Evolutionary conservation across 1,140 invertebrate species (phyloP).

Genomic region (Piezodorus guildinii): DNA sequence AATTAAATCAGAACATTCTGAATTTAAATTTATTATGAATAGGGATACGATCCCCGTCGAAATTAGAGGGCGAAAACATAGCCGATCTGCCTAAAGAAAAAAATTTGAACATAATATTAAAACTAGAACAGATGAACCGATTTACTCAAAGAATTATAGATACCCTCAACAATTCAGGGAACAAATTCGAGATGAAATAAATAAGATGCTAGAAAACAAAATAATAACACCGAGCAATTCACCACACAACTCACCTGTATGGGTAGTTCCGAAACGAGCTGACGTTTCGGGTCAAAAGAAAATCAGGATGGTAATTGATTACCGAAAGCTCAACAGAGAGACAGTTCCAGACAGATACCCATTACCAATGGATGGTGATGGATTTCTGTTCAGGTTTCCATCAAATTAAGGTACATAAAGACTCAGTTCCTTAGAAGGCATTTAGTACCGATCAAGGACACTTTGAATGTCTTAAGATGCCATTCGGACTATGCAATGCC

Average conservation of each 20-base stretch:
- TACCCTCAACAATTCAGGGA: constrained; percentile 32
- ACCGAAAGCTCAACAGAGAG: constrained; percentile 27
- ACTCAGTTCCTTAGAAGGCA: constrained; percentile 24
- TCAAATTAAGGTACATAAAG: constrained; percentile 30
- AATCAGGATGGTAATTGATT: constrained; percentile 29
- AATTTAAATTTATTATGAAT: no score
- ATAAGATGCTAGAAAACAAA: constrained; percentile 23
- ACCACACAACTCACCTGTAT: constrained; percentile 24
- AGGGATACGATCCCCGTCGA: no score
- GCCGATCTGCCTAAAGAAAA: no score
- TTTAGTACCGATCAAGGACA: constrained; percentile 25
- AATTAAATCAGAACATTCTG: no score
- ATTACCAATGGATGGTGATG: constrained; percentile 10
- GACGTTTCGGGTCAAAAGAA: constrained; percentile 25
- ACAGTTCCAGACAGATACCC: constrained; percentile 18
- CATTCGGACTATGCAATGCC: constrained; percentile 8
- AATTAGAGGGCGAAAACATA: no score
- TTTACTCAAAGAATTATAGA: constrained; percentile 31
- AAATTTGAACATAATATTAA: constrained; percentile 31
- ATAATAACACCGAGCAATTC: constrained; percentile 21
- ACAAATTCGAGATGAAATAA: constrained; percentile 32
- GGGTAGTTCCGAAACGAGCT: constrained; percentile 26
- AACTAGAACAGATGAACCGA: constrained; percentile 24
- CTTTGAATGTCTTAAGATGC: constrained; percentile 25
- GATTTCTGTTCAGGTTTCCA: constrained; percentile 28